Evolutionary conservation across 2,113 vertebrate genomes (phyloP).

Genomic region (Zapornia atra): DNA sequence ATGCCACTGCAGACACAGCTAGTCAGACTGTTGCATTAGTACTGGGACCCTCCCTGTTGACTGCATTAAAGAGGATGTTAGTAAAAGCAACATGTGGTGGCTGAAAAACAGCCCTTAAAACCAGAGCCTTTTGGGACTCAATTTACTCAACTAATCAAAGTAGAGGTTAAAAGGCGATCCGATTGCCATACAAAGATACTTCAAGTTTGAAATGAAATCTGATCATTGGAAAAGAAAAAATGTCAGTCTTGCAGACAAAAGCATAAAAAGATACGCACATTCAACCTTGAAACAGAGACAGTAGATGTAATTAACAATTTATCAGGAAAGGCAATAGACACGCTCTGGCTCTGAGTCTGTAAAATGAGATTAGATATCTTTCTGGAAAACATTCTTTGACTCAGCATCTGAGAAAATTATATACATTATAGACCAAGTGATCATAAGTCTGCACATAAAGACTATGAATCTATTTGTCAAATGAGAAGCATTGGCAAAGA

Average conservation of each 20-base stretch:
- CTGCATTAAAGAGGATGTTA: neutral
- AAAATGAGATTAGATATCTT: constrained; percentile 45
- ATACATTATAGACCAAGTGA: neutral
- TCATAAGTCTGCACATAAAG: neutral
- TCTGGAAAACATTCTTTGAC: constrained; percentile 21
- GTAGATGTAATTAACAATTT: constrained; percentile 46
- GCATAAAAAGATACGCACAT: neutral
- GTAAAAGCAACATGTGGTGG: neutral
- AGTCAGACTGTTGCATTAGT: neutral
- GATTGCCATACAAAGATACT: neutral
- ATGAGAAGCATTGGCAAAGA: neutral
- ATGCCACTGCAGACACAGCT: neutral
- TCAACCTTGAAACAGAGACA: constrained; percentile 40
- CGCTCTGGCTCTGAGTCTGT: neutral
- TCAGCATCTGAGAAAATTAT: constrained; percentile 41
- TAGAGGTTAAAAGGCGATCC: neutral
- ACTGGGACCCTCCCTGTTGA: neutral
- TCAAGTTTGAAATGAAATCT: constrained; percentile 7
- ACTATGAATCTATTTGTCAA: neutral
- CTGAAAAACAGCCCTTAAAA: neutral
- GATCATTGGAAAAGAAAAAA: neutral
- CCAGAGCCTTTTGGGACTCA: neutral
- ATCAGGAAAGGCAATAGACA: constrained; percentile 12
- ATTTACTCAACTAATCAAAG: neutral
- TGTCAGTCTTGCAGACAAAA: neutral